Conservation (phyloP, 2,797 vertebrate species). For the Acipenser oxyrinchus region DNA sequence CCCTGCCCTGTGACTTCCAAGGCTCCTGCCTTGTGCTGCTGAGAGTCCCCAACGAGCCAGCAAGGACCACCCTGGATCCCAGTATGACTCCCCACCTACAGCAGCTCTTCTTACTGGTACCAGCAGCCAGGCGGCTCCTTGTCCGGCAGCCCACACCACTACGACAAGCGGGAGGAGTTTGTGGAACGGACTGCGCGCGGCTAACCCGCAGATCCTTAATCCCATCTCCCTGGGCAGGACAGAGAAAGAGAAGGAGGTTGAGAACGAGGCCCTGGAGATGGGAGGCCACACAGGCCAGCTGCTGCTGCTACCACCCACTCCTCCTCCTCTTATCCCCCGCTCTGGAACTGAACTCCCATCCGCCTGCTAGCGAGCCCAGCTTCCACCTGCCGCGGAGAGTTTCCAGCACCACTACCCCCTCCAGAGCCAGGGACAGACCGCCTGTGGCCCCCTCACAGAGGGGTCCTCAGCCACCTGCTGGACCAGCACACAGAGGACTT, state of each 20-base stretch:
- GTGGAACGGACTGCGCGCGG: conserved; percentile 64
- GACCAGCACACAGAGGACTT: conserved; percentile 90
- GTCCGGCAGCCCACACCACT: conserved; percentile 73
- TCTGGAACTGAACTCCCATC: conserved; percentile 73
- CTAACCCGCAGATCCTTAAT: conserved; percentile 68
- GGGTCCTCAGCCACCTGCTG: conserved; percentile 90
- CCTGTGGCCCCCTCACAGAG: conserved; percentile 67
- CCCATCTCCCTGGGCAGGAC: conserved; percentile 58
- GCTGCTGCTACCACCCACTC: conserved; percentile 39
- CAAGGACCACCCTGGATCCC: conserved; percentile 75
- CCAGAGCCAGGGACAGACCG: conserved; percentile 62
- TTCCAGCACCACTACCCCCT: conserved; percentile 81
- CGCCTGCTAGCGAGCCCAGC: conserved; percentile 77
- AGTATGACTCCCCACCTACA: conserved; percentile 93
- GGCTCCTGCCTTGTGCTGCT: conserved; percentile 61
- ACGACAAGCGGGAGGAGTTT: conserved; percentile 72
- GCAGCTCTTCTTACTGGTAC: conserved; percentile 91
- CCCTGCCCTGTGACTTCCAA: conserved; percentile 59
- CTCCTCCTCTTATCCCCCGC: conserved; percentile 44
- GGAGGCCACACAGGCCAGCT: conserved; percentile 59
- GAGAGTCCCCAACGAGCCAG: conserved; percentile 62
- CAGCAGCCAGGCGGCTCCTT: conserved; percentile 69
- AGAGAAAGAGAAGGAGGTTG: conserved; percentile 76
- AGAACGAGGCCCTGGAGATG: conserved; percentile 85
- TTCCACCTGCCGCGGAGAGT: conserved; percentile 83